Evolutionary conservation across 2,113 vertebrate genomes (phyloP).

Genomic region (Canis aureus): DNA sequence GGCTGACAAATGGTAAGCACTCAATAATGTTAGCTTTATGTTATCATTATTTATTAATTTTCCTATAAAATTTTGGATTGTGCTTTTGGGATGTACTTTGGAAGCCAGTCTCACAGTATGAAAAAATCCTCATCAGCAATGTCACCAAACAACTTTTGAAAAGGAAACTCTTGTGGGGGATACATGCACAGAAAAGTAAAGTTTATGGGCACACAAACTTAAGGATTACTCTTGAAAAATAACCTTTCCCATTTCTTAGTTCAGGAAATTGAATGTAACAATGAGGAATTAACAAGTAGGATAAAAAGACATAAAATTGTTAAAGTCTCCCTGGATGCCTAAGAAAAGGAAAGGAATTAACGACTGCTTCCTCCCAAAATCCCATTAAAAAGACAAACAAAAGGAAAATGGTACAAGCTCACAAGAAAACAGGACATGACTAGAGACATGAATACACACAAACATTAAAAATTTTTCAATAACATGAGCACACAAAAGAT

Average conservation of each 20-base stretch:
- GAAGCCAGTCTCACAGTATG: neutral
- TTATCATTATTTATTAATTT: neutral
- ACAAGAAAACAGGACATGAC: neutral
- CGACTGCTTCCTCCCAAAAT: neutral
- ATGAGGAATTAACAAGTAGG: neutral
- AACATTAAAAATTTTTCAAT: neutral
- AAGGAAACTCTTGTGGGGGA: neutral
- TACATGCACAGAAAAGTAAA: neutral
- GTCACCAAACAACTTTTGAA: constrained; percentile 8
- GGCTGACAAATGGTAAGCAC: neutral
- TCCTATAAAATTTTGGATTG: neutral
- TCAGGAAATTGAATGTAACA: neutral
- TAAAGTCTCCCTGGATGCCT: neutral
- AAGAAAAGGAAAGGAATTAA: constrained; percentile 27
- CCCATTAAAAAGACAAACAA: constrained; percentile 40
- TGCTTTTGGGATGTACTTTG: neutral
- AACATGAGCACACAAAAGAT: neutral
- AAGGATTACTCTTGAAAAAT: constrained; percentile 15
- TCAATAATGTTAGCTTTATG: neutral
- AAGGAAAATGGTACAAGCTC: neutral
- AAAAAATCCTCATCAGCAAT: neutral
- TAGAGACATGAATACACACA: neutral
- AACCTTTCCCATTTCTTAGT: neutral
- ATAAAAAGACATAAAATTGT: constrained; percentile 46
- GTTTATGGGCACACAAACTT: neutral